phyloP scores from a whole-genome alignment of 2,113 vertebrate species.

The Thermophis baileyi region DNA sequence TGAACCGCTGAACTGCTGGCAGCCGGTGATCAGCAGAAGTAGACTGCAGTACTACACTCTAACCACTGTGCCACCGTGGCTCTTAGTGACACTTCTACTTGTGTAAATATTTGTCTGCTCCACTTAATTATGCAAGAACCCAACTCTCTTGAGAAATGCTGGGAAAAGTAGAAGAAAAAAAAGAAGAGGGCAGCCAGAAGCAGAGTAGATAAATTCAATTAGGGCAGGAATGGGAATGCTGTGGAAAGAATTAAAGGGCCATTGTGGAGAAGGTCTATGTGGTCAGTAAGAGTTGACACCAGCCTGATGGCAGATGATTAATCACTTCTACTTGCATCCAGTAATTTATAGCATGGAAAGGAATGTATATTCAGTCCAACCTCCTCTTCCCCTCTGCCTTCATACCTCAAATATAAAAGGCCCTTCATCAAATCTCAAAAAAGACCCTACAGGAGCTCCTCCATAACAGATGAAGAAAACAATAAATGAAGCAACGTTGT shows the following conservation, averaged over 20 bases:
- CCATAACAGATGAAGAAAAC: no score
- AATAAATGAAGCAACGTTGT: no score
- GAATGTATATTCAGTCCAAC: background rate
- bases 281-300: background rate
- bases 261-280: background rate
- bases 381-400: background rate
- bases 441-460: no score
- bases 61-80: no score
- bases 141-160: background rate
- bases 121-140: background rate
- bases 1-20: no score
- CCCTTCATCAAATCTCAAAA: no score
- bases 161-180: background rate
- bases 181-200: background rate
- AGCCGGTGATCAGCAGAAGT: no score
- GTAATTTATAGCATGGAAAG: background rate
- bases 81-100: background rate
- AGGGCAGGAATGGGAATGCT: background rate
- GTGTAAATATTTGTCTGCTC: background rate
- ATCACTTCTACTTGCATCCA: background rate
- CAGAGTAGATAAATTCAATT: background rate
- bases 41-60: no score
- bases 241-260: background rate
- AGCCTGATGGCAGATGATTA: background rate
- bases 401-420: background rate